phyloP scores from a whole-genome alignment of 2,888 invertebrate species.

The Vanessa cardui region DNA sequence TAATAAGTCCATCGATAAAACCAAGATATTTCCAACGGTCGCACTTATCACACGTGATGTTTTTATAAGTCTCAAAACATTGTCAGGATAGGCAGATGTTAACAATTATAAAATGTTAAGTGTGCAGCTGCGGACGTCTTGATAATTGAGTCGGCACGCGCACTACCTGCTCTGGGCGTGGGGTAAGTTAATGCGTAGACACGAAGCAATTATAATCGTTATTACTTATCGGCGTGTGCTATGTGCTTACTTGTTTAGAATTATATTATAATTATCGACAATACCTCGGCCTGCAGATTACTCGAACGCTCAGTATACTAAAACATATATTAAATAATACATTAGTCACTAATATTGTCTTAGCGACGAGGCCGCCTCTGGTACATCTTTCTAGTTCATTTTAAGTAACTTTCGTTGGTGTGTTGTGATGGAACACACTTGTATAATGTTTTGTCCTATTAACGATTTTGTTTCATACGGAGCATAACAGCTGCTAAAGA shows the following conservation, averaged over 20 bases:
- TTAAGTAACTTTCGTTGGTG: too few relatives aligned
- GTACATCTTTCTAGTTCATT: too few relatives aligned
- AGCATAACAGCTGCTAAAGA: constrained; percentile 28
- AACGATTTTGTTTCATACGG: neutral
- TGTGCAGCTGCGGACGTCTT: constrained; percentile 29
- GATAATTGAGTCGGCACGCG: constrained; percentile 31
- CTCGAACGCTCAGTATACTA: neutral
- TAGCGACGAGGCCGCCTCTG: too few relatives aligned
- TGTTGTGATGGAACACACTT: too few relatives aligned
- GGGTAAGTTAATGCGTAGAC: constrained; percentile 10
- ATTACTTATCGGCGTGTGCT: constrained; percentile 13
- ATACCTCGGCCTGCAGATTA: neutral
- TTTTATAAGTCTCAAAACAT: constrained; percentile 1
- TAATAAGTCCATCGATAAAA: too few relatives aligned
- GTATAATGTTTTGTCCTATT: too few relatives aligned
- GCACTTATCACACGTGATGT: neutral
- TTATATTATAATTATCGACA: constrained; percentile 14
- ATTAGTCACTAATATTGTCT: too few relatives aligned
- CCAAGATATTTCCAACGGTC: neutral
- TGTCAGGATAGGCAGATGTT: constrained; percentile 30
- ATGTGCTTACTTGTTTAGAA: constrained; percentile 6
- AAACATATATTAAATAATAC: too few relatives aligned
- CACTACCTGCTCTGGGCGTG: constrained; percentile 29
- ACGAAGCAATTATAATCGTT: constrained; percentile 14
- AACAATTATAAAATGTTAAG: constrained; percentile 24